Conservation (phyloP, 1,140 invertebrate species). For the Drosophila pallidifrons region DNA sequence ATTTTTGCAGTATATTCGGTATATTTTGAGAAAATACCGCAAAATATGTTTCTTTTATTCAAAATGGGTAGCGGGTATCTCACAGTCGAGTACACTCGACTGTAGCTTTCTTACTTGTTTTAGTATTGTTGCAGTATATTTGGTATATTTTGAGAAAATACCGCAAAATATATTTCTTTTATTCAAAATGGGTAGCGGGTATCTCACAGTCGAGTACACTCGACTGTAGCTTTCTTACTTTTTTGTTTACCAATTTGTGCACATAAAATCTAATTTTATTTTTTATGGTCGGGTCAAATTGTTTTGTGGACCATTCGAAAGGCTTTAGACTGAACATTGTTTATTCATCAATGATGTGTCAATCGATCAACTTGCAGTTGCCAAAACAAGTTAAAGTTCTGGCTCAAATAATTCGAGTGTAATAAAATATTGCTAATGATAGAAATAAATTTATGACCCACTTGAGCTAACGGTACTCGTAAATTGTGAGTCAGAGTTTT, state of each 20-base stretch:
- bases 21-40: too few relatives aligned
- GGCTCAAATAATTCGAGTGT: not conserved
- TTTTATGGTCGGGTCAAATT: slow-evolving; percentile 5
- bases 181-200: too few relatives aligned
- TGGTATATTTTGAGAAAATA: too few relatives aligned
- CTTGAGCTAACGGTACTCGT: not conserved
- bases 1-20: too few relatives aligned
- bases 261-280: not conserved
- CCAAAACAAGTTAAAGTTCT: not conserved
- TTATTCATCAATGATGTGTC: slow-evolving; percentile 14
- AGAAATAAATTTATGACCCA: not conserved
- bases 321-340: not conserved
- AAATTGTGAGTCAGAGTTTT: not conserved
- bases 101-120: too few relatives aligned
- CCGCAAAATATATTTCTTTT: too few relatives aligned
- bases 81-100: too few relatives aligned
- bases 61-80: too few relatives aligned
- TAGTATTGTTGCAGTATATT: too few relatives aligned
- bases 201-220: too few relatives aligned
- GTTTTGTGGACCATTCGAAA: slow-evolving; percentile 1
- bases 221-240: too few relatives aligned
- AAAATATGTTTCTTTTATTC: too few relatives aligned
- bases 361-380: slow-evolving; percentile 3
- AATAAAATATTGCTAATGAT: not conserved
- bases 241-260: not conserved